Evolutionary conservation across 2,888 invertebrate genomes (phyloP).

Genomic region (Dasysyrphus albostriatus): DNA sequence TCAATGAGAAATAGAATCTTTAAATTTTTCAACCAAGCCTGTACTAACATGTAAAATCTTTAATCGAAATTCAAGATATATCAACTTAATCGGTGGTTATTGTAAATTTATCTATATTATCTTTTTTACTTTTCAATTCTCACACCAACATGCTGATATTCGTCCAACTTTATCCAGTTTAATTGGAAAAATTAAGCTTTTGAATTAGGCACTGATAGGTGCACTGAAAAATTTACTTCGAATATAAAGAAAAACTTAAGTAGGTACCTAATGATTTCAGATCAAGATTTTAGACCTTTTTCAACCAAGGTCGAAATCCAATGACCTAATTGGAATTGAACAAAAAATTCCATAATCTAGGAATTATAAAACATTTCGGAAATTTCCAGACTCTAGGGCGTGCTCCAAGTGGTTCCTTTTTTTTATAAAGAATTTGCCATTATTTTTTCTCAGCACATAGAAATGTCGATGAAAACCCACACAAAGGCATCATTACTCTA

Average conservation of each 20-base stretch:
- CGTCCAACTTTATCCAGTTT: neutral
- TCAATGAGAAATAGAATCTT: too few species aligned
- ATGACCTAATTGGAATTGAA: neutral
- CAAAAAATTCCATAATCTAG: neutral
- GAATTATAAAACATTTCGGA: neutral
- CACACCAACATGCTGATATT: neutral
- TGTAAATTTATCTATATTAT: neutral
- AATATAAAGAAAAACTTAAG: neutral
- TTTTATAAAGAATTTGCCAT: conserved; percentile 13
- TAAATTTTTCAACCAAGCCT: neutral
- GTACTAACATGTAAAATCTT: neutral
- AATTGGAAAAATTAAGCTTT: neutral
- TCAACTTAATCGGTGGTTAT: too few species aligned
- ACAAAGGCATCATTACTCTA: neutral
- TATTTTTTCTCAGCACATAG: neutral
- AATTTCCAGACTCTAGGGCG: conserved; percentile 37
- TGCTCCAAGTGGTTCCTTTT: conserved; percentile 15
- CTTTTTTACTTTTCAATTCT: neutral
- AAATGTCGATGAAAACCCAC: conserved; percentile 12
- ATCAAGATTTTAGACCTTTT: neutral
- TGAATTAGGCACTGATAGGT: neutral
- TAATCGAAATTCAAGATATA: neutral
- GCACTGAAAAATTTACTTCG: neutral
- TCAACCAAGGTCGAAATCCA: neutral
- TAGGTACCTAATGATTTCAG: too few species aligned